Base-by-base conservation (phyloP, 2,888 invertebrate species). In the Pegoplata infirma region DNA sequence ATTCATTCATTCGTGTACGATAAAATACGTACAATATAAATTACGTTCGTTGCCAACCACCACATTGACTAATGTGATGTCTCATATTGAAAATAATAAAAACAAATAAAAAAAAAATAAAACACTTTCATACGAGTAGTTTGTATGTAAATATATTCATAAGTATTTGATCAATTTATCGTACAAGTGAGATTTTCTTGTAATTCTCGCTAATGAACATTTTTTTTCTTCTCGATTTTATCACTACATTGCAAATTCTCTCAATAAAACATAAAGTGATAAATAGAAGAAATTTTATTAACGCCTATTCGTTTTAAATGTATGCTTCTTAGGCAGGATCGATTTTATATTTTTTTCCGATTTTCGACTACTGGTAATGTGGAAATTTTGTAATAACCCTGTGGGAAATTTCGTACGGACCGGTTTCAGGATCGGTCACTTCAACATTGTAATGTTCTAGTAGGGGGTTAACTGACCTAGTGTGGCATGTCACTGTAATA, bases 31-130 rank as follows among this genome's bases (percentile, higher is more conserved):
- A 40, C 36, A 12, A 40, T 28, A 53, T 53, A 51, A 53, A 53
- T 56, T n/a, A n/a, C n/a, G n/a, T 74, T 68, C 68, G 75, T 63
- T 75, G 61, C 55, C 56, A 75, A 67, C 72, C 67, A 64, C 19
- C 56, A 55, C 51, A 68, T 36, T 63, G 40, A 67, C 40, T 44
- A 46, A 25, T n/a, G 16, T 8, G 32, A 32, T 36, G 28, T 73
- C 61, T 56, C 44, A 61, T 55, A 40, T 19, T 32, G 19, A 32
- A 56, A 64, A 40, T 49, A 51, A 17, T 28, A 19, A 10, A 36
- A 17, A 58, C 40, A 56, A 61, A 46, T 40, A 53, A 19, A 47
- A 16, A 16, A 32, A 19, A 55, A 36, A 19, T 5, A 25, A 40
- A 3, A 16, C 17, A 32, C 25, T 17, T n/a, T 17, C 17, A 17